Conservation (phyloP, 2,113 vertebrate genomes). For the Heliornis fulica region DNA sequence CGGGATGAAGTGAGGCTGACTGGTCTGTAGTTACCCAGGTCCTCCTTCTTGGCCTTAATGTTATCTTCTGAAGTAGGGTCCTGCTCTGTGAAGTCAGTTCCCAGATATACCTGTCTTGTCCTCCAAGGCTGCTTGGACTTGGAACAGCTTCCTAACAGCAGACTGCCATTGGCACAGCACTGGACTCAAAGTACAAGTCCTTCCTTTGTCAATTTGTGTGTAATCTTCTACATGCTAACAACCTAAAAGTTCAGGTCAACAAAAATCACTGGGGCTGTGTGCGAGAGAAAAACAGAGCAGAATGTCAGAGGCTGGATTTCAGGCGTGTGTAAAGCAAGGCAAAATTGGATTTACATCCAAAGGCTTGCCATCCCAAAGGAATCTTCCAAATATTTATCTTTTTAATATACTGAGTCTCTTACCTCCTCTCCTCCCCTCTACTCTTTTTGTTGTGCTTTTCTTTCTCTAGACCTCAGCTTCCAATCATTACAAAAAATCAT, state of each 20-base stretch:
- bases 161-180: rapidly evolving
- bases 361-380: neutral
- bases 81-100: neutral
- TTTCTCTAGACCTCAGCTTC: too few relatives aligned
- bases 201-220: neutral
- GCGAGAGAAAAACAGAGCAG: neutral
- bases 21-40: too few relatives aligned
- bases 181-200: neutral
- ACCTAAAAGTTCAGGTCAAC: neutral
- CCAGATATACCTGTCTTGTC: neutral
- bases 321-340: neutral
- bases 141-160: rapidly evolving
- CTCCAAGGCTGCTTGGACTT: neutral
- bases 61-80: neutral
- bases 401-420: neutral
- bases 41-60: too few relatives aligned
- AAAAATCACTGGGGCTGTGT: neutral
- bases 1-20: too few relatives aligned
- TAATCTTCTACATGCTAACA: neutral
- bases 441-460: neutral
- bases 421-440: neutral
- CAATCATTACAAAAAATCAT: too few relatives aligned
- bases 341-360: neutral
- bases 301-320: neutral
- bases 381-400: neutral